phyloP scores from a whole-genome alignment of 2,888 invertebrate species.

The Seira musarum region DNA sequence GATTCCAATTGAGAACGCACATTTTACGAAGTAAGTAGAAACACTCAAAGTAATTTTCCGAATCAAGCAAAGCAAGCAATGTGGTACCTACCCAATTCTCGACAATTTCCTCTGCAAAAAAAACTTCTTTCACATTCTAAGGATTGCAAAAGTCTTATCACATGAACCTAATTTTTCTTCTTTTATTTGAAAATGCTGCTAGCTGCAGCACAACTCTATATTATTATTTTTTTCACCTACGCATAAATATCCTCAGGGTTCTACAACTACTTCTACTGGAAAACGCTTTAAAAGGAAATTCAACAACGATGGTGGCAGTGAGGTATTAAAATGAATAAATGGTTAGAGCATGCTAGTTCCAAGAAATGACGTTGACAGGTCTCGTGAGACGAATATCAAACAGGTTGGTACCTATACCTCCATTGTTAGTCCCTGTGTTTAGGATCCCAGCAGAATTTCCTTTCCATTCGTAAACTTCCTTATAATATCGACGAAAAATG shows the following conservation, averaged over 20 bases:
- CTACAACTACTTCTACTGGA: background rate
- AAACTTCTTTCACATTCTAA: constrained; percentile 10
- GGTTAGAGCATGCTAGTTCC: constrained; percentile 31
- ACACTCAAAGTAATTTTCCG: constrained; percentile 13
- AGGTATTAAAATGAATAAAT: constrained; percentile 10
- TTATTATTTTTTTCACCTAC: background rate
- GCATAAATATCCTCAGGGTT: background rate
- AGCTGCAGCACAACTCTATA: background rate
- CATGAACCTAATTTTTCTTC: constrained; percentile 29
- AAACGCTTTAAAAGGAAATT: background rate
- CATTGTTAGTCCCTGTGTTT: background rate
- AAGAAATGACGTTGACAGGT: constrained; percentile 42
- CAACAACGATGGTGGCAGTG: background rate
- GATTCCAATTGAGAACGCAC: constrained; percentile 4
- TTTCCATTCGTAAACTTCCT: background rate
- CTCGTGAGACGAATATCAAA: constrained; percentile 48
- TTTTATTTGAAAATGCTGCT: constrained; percentile 12
- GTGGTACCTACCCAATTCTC: background rate
- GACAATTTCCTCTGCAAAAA: constrained; percentile 9
- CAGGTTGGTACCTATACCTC: constrained; percentile 20
- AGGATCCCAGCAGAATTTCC: background rate
- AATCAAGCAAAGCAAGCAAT: background rate
- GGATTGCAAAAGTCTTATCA: constrained; percentile 27
- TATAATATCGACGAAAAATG: background rate
- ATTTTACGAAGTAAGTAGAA: background rate